Percentiles rank a stretch among this genome's conserved stretches.
These are phyloP conservation scores for Dolichallabes microphthalmus DNA, from an alignment of 2,113 vertebrate species.

Conservation along the genomic window DNA sequence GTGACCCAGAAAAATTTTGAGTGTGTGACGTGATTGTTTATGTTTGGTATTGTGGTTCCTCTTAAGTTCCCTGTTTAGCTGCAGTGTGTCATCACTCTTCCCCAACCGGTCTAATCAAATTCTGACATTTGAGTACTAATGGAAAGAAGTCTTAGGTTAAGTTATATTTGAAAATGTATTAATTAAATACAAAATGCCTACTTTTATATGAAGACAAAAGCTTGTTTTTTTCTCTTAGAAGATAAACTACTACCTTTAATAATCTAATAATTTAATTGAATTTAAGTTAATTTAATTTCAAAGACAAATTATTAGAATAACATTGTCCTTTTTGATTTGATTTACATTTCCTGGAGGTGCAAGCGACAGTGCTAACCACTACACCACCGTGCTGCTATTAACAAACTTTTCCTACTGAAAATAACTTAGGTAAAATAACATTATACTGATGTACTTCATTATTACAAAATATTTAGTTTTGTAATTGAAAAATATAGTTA, in stretches of 20 bases:
- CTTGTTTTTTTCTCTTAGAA: not conserved
- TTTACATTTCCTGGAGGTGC: no score
- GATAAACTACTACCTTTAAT: not conserved
- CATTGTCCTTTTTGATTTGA: not conserved
- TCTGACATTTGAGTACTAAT: conserved; percentile 1
- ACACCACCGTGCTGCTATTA: no score
- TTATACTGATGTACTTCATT: no score
- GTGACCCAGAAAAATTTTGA: no score
- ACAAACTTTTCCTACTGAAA: no score
- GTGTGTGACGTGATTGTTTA: not conserved
- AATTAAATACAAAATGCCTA: not conserved
- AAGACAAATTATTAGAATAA: not conserved
- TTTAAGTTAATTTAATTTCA: not conserved
- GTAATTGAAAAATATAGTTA: no score
- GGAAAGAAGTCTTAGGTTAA: not conserved
- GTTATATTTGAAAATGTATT: not conserved
- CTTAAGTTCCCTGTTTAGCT: not conserved
- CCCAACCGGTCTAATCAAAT: not conserved
- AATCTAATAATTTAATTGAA: not conserved
- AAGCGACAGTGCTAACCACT: no score
- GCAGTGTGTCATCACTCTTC: not conserved
- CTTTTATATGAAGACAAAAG: not conserved
- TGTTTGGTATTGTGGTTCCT: not conserved
- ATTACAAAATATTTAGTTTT: no score
- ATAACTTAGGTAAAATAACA: no score